A percentile compares a stretch with the other conserved stretches of the same genome.
Conservation (phyloP, 1,140 invertebrate genomes). For the Pinna nobilis region DNA sequence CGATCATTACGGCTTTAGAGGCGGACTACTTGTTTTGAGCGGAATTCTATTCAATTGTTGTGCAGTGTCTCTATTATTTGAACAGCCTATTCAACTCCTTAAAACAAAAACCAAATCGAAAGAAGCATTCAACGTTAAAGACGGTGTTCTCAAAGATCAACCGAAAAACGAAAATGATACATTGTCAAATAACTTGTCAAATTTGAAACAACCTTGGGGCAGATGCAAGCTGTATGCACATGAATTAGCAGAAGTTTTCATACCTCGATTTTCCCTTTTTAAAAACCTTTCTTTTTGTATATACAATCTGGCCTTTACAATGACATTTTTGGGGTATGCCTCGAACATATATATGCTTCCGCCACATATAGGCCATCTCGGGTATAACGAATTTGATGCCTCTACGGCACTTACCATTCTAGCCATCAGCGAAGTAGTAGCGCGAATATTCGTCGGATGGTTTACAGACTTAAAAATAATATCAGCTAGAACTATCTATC, state of each 20-base stretch:
- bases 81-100: constrained; percentile 81
- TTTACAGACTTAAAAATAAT: constrained; percentile 12
- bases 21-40: constrained; percentile 31
- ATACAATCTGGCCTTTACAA: constrained; percentile 11
- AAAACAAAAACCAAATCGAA: constrained; percentile 78
- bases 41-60: constrained; percentile 27
- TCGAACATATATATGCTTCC: constrained; percentile 20
- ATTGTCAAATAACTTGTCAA: neutral
- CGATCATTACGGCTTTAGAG: constrained; percentile 26
- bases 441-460: constrained; percentile 13
- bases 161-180: neutral
- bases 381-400: neutral
- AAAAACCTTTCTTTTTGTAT: constrained; percentile 12
- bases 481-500: constrained; percentile 2
- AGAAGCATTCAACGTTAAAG: neutral
- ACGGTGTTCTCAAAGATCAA: neutral
- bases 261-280: neutral
- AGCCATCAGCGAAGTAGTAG: constrained; percentile 13
- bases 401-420: constrained; percentile 3
- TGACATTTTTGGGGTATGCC: constrained; percentile 19
- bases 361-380: constrained; percentile 10
- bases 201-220: too few species aligned
- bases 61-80: constrained; percentile 23
- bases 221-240: neutral
- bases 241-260: neutral